A percentile compares a stretch with the other conserved stretches of the same genome.
Conservation (phyloP, 2,113 vertebrate genomes). For the Progne subis region DNA sequence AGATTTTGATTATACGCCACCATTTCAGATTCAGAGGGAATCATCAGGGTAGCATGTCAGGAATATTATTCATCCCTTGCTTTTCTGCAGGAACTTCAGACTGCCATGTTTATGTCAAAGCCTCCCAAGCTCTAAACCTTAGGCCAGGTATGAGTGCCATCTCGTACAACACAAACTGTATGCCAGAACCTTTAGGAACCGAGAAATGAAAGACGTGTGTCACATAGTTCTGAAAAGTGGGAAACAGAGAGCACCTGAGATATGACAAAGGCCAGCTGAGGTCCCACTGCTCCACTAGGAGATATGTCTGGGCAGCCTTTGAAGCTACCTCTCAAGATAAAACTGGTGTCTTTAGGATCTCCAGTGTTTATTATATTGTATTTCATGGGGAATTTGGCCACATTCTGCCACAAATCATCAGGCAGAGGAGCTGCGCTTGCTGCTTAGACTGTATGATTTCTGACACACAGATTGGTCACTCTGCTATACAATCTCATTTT, state of each 20-base stretch:
- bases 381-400: neutral
- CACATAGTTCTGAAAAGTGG: neutral
- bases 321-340: neutral
- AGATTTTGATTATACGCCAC: neutral
- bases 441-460: neutral
- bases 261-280: neutral
- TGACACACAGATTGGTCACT: neutral
- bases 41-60: neutral
- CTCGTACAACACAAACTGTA: neutral
- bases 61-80: neutral
- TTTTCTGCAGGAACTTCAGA: neutral
- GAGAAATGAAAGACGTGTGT: neutral
- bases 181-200: neutral
- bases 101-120: neutral
- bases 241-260: neutral
- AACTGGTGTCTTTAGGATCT: neutral
- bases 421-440: neutral
- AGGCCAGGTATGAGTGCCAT: neutral
- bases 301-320: neutral
- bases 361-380: neutral
- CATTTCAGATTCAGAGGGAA: neutral
- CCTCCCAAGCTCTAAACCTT: neutral
- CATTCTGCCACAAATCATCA: neutral
- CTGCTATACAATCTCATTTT: neutral
- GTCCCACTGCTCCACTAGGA: neutral